A percentile compares a stretch with the other conserved stretches of the same genome.
phyloP scores from a whole-genome alignment of 1,140 invertebrate genomes.

The Metaphire vulgaris region DNA sequence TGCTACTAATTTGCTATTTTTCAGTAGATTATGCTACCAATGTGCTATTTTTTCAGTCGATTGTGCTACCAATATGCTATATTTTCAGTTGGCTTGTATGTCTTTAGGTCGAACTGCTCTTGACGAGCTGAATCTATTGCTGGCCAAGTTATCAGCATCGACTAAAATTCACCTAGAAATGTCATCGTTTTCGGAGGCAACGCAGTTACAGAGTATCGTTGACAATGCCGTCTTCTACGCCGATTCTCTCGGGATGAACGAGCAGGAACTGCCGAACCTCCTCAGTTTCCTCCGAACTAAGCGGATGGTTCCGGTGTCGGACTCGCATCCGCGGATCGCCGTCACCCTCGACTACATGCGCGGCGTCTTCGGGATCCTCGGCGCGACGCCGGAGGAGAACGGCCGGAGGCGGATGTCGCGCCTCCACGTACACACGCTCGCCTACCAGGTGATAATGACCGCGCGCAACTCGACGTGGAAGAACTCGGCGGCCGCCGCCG shows the following conservation, averaged over 20 bases:
- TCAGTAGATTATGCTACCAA: too few species aligned
- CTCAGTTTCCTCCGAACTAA: slow-evolving; percentile 63
- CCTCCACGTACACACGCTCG: slow-evolving; percentile 77
- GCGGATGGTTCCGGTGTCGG: slow-evolving; percentile 66
- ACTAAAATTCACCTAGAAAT: slow-evolving; percentile 71
- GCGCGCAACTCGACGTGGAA: slow-evolving; percentile 63
- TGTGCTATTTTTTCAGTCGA: too few species aligned
- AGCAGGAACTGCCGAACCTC: slow-evolving; percentile 74
- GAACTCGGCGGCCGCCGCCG: slow-evolving; percentile 68
- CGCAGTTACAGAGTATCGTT: slow-evolving; percentile 62
- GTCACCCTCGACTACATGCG: slow-evolving; percentile 78
- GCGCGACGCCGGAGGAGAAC: slow-evolving; percentile 28
- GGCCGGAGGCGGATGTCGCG: slow-evolving; percentile 56
- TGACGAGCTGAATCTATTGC: background rate
- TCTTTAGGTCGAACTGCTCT: slow-evolving; percentile 1
- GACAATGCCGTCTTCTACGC: slow-evolving; percentile 66
- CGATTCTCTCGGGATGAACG: slow-evolving; percentile 85
- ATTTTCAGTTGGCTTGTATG: too few species aligned
- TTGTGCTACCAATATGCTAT: too few species aligned
- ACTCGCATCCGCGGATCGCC: slow-evolving; percentile 72
- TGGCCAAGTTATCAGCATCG: background rate
- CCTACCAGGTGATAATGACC: slow-evolving; percentile 76
- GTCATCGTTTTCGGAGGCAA: slow-evolving; percentile 72
- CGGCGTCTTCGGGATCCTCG: slow-evolving; percentile 58
- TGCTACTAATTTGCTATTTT: too few species aligned